Conservation (phyloP, 1,140 invertebrate species). For the Probaryconus sp. region DNA sequence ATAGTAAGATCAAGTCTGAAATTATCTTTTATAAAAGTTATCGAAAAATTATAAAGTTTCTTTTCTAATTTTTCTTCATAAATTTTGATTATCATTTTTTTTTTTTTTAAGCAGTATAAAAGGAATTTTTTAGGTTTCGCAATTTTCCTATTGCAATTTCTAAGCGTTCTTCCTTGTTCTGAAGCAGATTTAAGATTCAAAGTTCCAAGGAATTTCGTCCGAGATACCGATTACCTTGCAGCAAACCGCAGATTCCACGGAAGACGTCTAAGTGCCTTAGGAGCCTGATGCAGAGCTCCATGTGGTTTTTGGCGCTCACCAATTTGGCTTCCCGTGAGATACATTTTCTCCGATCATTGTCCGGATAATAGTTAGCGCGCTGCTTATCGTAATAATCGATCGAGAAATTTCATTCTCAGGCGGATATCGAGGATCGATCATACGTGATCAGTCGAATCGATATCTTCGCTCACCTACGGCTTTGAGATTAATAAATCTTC, state of each 20-base stretch:
- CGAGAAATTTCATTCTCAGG: neutral
- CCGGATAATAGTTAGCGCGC: too few species aligned
- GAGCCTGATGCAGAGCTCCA: constrained; percentile 8
- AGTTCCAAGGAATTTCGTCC: constrained; percentile 28
- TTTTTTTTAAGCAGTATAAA: too few species aligned
- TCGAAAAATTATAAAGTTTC: too few species aligned
- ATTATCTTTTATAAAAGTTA: too few species aligned
- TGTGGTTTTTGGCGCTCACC: constrained; percentile 47
- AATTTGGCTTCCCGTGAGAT: constrained; percentile 52
- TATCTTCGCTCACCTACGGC: constrained; percentile 10
- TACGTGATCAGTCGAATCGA: constrained; percentile 15
- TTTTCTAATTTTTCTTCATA: too few species aligned
- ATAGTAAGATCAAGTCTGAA: too few species aligned
- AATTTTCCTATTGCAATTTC: too few species aligned
- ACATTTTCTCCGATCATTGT: constrained; percentile 3
- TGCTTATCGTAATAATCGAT: neutral
- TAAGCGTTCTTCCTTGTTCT: too few species aligned
- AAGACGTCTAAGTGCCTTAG: constrained; percentile 51
- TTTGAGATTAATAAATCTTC: constrained; percentile 52
- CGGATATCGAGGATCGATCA: constrained; percentile 29
- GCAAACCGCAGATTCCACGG: constrained; percentile 56
- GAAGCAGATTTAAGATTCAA: constrained; percentile 34
- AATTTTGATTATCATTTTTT: too few species aligned
- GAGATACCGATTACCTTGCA: constrained; percentile 29
- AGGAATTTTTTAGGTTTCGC: too few species aligned